Conservation (phyloP, 2,888 invertebrate genomes). For the Cotesia congregata region DNA sequence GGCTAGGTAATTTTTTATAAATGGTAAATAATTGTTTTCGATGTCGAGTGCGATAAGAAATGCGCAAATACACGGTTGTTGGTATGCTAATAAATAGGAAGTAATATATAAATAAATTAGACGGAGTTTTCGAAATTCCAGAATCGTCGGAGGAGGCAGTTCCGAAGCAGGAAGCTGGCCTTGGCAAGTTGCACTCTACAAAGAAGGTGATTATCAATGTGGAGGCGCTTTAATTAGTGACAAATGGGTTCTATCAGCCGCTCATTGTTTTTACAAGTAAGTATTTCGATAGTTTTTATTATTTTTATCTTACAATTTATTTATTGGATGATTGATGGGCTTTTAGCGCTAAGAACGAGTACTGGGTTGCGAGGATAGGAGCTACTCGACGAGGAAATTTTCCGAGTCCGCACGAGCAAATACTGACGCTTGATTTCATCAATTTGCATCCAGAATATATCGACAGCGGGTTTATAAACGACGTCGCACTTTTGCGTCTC, state of each 20-base stretch:
- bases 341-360: conserved; percentile 78
- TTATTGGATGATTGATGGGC: conserved; percentile 19
- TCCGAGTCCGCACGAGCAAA: conserved; percentile 82
- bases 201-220: conserved; percentile 88
- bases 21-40: background rate
- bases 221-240: conserved; percentile 82
- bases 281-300: conserved; percentile 28
- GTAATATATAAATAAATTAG: background rate
- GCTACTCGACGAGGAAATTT: conserved; percentile 81
- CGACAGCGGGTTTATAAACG: conserved; percentile 83
- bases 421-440: conserved; percentile 77
- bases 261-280: conserved; percentile 80
- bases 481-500: conserved; percentile 79
- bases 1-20: conserved; percentile 74
- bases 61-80: background rate
- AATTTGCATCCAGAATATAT: conserved; percentile 82
- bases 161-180: conserved; percentile 85
- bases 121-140: conserved; percentile 69
- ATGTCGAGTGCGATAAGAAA: background rate
- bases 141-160: conserved; percentile 86
- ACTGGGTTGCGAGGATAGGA: conserved; percentile 86
- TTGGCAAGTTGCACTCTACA: conserved; percentile 89
- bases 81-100: conserved; percentile 14
- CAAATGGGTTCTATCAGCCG: conserved; percentile 84
- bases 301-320: conserved; percentile 6